phyloP scores from a whole-genome alignment of 2,113 vertebrate genomes.

The Oophaga pumilio region DNA sequence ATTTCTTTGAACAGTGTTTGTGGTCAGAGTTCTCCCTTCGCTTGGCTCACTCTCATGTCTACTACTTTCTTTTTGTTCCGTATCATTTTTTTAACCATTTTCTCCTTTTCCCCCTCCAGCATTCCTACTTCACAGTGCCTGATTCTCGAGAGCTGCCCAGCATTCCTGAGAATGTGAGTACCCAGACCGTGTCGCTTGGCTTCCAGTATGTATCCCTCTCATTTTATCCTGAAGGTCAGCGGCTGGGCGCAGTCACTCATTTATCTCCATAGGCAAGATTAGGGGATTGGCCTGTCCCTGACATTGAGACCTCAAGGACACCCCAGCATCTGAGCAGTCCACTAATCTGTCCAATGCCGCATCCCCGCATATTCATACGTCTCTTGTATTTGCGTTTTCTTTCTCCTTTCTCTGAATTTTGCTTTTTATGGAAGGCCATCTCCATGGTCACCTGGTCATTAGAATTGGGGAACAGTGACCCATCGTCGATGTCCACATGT shows the following conservation, averaged over 20 bases:
- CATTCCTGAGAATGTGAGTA: constrained; percentile 97
- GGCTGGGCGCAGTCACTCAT: constrained; percentile 9
- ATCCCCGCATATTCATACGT: background rate
- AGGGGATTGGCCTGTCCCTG: background rate
- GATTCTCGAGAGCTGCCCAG: constrained; percentile 90
- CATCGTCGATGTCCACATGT: background rate
- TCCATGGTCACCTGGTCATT: background rate
- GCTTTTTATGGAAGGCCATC: background rate
- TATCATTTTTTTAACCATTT: constrained; percentile 36
- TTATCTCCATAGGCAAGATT: constrained; percentile 42
- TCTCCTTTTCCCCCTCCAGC: constrained; percentile 72
- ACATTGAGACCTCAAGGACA: background rate
- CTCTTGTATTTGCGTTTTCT: background rate
- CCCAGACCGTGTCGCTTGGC: background rate
- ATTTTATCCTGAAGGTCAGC: constrained; percentile 25
- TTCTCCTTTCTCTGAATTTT: background rate
- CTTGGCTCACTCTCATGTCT: constrained; percentile 35
- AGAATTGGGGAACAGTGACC: background rate
- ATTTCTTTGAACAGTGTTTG: constrained; percentile 51
- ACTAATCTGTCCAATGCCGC: background rate
- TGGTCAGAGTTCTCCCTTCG: constrained; percentile 37
- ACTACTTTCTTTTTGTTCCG: background rate
- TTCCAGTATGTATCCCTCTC: background rate
- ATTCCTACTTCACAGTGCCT: constrained; percentile 95
- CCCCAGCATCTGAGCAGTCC: background rate